Evolutionary conservation across 2,888 invertebrate genomes (phyloP), one percentile per base, ranked within the genome.

Genomic region (Nomada fucata): DNA sequence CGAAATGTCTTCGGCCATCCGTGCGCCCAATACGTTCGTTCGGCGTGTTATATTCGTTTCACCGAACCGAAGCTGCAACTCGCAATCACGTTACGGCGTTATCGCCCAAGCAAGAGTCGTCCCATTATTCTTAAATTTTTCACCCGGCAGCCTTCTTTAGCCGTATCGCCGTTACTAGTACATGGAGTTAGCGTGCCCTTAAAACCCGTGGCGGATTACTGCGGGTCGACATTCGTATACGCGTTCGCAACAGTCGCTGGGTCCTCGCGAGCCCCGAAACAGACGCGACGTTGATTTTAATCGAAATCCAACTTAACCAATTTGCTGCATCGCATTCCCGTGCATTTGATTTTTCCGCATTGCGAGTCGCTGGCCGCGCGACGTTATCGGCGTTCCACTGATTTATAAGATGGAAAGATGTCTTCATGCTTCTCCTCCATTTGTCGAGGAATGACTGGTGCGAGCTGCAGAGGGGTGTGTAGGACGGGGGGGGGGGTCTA

Each of bases 161-260:
- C 47, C 26, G 2, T 61, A 67, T 71, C 61, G 23, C 2, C 55
- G 18, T n/a, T 53, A 29, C 15, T 50, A 20, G 50, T 13, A 20
- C 50, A 18, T 15, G 55, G 10, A 20, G 20, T 42, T 2, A 23
- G 11, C 57, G 53, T 59, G 23, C 15, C 29, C 26, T 36, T 80
- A 75, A 76, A 60, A 78, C 75, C 71, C 68, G 26, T 29, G 59
- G 18, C 11, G 63, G 60, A 84, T 80, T 76, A 76, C 76, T 76
- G 73, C 55, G 44, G 44, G 50, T 73, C 61, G 55, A 42, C 59
- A 55, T 63, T 63, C 74, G 26, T 11, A 26, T 13, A 59, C 70
- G 57, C 55, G 68, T 77, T 84, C 68, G 18, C 57, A 65, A 63
- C n/a, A n/a, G 20, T 7, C 20, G 42, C 53, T 20, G 42, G 61